Percentiles rank a stretch among this genome's conserved stretches.
Evolutionary conservation across 1,140 invertebrate species (phyloP).

Genomic region (Doryteuthis pealeii): DNA sequence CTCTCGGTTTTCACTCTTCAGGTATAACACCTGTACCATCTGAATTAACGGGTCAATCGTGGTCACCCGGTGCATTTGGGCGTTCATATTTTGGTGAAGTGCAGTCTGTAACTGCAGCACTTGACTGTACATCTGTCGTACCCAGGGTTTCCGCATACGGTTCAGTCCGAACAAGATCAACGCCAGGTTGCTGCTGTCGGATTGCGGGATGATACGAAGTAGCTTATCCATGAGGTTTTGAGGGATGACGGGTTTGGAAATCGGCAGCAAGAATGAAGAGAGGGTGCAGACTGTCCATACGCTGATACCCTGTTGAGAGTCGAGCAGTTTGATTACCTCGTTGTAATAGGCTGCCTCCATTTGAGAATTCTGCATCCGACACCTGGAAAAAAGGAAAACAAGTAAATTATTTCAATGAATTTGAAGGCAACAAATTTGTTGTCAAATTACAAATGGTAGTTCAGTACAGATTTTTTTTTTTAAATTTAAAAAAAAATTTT

Average conservation of each 20-base stretch:
- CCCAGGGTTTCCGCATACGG: conserved; percentile 25
- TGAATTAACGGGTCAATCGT: conserved; percentile 8
- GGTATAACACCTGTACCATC: conserved; percentile 6
- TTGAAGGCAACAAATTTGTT: too few species aligned
- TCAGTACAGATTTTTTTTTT: too few species aligned
- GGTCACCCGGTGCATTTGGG: conserved; percentile 4
- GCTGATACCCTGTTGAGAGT: conserved; percentile 19
- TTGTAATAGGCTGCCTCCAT: conserved; percentile 9
- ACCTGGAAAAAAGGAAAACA: too few species aligned
- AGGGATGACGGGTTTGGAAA: conserved; percentile 16
- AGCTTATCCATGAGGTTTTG: conserved; percentile 19
- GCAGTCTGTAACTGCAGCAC: conserved; percentile 13
- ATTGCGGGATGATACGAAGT: conserved; percentile 19
- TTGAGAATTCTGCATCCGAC: too few species aligned
- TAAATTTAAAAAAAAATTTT: too few species aligned
- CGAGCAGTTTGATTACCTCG: conserved; percentile 16
- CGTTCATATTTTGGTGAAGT: conserved; percentile 1
- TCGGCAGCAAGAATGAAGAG: conserved; percentile 22
- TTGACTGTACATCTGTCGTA: conserved; percentile 23
- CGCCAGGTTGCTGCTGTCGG: conserved; percentile 16
- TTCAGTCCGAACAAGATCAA: conserved; percentile 24
- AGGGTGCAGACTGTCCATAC: conserved; percentile 18
- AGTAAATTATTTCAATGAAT: too few species aligned
- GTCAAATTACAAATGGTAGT: too few species aligned
- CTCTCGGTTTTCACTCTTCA: neutral